phyloP scores from a whole-genome alignment of 1,140 invertebrate species.

The Drosophila tani region DNA sequence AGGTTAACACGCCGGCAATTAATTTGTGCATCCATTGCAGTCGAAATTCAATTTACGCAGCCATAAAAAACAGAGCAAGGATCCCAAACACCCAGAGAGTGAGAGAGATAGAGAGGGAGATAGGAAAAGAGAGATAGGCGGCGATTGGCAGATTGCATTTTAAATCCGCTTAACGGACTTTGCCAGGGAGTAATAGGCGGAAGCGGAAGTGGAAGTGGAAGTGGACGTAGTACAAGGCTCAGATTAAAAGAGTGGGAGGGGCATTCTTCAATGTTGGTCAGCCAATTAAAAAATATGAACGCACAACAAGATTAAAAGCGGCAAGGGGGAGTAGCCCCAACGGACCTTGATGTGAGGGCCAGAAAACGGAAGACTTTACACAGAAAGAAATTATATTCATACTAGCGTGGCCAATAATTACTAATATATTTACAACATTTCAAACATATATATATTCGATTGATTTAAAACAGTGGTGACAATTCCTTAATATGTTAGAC shows the following conservation, averaged over 20 bases:
- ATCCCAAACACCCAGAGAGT: conserved; percentile 1
- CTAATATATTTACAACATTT: background rate
- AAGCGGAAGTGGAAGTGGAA: conserved; percentile 22
- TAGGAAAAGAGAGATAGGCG: conserved; percentile 12
- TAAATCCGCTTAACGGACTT: conserved; percentile 53
- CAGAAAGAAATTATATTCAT: background rate
- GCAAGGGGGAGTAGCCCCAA: conserved; percentile 15
- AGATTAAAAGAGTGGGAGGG: conserved; percentile 31
- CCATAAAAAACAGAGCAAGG: conserved; percentile 60
- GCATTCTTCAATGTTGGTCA: conserved; percentile 45
- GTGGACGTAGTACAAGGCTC: conserved; percentile 7
- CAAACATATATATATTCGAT: too few relatives aligned
- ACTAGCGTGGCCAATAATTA: too few relatives aligned
- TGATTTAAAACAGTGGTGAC: background rate
- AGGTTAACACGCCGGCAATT: conserved; percentile 76
- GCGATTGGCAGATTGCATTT: conserved; percentile 55
- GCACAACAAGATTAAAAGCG: conserved; percentile 50
- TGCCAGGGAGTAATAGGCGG: conserved; percentile 40
- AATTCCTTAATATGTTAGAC: too few relatives aligned
- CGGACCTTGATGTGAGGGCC: conserved; percentile 11
- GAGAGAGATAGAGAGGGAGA: background rate
- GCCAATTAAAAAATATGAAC: conserved; percentile 70
- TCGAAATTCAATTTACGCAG: conserved; percentile 70
- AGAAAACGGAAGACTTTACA: conserved; percentile 2
- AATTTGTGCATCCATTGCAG: conserved; percentile 64